Percentiles rank a stretch among this genome's conserved stretches.
These are phyloP conservation scores for Asarcornis scutulata DNA, from an alignment of 2,113 vertebrate genomes.

Conservation along the genomic window DNA sequence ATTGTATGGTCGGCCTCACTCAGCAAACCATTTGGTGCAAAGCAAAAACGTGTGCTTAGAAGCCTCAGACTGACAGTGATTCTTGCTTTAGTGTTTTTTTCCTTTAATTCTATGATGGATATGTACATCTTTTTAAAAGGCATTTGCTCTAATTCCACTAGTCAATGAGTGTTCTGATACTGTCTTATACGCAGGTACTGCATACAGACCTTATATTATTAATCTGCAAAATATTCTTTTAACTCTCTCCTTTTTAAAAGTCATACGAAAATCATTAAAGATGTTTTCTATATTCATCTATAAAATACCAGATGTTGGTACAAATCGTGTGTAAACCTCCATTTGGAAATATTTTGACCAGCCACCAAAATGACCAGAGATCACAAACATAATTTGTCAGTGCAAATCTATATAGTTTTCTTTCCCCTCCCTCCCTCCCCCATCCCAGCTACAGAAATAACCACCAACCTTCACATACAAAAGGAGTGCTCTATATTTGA, in stretches of 20 bases:
- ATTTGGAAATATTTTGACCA: slow-evolving; percentile 74
- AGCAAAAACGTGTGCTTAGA: slow-evolving; percentile 62
- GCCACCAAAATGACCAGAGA: slow-evolving; percentile 73
- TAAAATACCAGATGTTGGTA: slow-evolving; percentile 80
- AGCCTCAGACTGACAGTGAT: slow-evolving; percentile 62
- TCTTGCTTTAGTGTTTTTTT: slow-evolving; percentile 57
- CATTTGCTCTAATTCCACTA: slow-evolving; percentile 46
- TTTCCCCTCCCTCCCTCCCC: slow-evolving; percentile 12
- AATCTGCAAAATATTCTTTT: slow-evolving; percentile 75
- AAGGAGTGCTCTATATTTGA: slow-evolving; percentile 72
- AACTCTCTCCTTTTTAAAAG: slow-evolving; percentile 68
- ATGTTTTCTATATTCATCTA: slow-evolving; percentile 75
- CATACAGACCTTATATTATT: slow-evolving; percentile 57
- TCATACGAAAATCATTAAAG: slow-evolving; percentile 77
- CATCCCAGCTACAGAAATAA: slow-evolving; percentile 74
- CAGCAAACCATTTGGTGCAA: slow-evolving; percentile 61
- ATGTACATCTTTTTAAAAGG: slow-evolving; percentile 44
- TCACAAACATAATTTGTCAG: slow-evolving; percentile 75
- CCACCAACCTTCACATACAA: slow-evolving; percentile 70
- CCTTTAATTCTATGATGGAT: neutral
- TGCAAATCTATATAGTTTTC: slow-evolving; percentile 79
- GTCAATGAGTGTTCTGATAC: slow-evolving; percentile 34
- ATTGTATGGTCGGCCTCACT: slow-evolving; percentile 32
- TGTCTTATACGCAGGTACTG: neutral
- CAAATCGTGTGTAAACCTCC: slow-evolving; percentile 76